Conservation (phyloP, 2,113 vertebrate species). For the Entomyzon cyanotis region DNA sequence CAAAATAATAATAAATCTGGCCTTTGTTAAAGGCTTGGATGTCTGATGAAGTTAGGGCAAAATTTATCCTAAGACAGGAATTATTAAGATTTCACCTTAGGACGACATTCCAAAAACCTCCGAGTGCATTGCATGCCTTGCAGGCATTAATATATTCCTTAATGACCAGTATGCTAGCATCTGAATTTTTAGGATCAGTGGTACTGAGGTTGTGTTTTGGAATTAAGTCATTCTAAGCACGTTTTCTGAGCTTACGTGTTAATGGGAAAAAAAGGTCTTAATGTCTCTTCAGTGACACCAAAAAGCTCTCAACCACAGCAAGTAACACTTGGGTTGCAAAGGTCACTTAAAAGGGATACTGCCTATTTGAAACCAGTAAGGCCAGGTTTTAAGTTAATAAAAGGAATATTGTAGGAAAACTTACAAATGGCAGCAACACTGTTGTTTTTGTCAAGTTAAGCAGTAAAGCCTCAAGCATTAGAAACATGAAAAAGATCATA, state of each 20-base stretch:
- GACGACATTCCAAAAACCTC: neutral
- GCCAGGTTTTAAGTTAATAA: slow-evolving; percentile 78
- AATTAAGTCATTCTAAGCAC: slow-evolving; percentile 55
- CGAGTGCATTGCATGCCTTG: neutral
- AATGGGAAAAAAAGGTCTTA: slow-evolving; percentile 50
- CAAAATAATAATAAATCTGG: slow-evolving; percentile 24
- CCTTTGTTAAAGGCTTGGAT: slow-evolving; percentile 24
- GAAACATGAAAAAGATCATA: slow-evolving; percentile 79
- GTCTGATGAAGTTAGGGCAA: neutral
- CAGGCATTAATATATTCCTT: neutral
- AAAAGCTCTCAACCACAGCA: slow-evolving; percentile 71
- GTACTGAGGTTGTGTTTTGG: slow-evolving; percentile 42
- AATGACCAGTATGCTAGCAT: neutral
- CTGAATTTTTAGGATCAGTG: slow-evolving; percentile 3
- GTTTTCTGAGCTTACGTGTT: slow-evolving; percentile 32
- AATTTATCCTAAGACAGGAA: neutral
- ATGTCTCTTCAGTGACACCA: slow-evolving; percentile 51
- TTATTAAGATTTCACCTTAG: neutral
- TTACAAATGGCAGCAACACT: slow-evolving; percentile 82
- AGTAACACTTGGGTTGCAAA: slow-evolving; percentile 84
- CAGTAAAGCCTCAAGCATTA: slow-evolving; percentile 76
- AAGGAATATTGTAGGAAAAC: slow-evolving; percentile 77
- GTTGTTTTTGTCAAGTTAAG: slow-evolving; percentile 71
- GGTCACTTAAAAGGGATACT: slow-evolving; percentile 83
- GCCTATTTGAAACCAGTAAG: slow-evolving; percentile 78